phyloP scores from a whole-genome alignment of 2,113 vertebrate species.

The Actenoides lindsayi region DNA sequence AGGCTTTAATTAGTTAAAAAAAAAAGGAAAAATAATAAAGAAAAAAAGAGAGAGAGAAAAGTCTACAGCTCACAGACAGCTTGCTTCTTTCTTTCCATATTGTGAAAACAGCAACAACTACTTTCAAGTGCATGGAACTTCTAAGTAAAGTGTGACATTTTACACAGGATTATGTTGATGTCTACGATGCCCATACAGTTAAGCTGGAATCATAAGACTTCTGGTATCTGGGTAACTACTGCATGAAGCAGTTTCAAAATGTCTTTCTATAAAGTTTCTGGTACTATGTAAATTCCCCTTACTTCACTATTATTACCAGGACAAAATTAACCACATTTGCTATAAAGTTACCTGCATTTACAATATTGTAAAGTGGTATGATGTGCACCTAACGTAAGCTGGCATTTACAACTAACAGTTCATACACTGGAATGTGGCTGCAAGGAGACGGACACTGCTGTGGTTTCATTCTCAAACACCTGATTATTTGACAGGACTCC shows the following conservation, averaged over 20 bases:
- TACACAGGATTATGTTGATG: fast-evolving
- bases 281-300: neutral
- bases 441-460: neutral
- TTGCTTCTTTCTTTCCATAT: neutral
- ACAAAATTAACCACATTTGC: neutral
- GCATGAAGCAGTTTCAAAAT: neutral
- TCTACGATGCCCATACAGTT: neutral
- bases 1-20: neutral
- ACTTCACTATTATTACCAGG: neutral
- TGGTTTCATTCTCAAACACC: neutral
- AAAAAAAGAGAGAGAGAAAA: neutral
- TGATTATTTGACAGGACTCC: neutral
- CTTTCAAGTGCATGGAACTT: neutral
- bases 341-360: neutral
- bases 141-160: neutral
- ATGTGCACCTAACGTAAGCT: neutral
- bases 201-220: neutral
- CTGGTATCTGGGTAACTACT: neutral
- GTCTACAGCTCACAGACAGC: neutral
- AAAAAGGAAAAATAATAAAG: too few relatives aligned
- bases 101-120: neutral
- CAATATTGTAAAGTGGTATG: neutral
- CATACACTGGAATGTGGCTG: neutral
- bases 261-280: neutral
- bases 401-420: neutral